These are phyloP conservation scores for Holacanthus passer DNA, from an alignment of 2,113 vertebrate genomes.

Conservation along the genomic window DNA sequence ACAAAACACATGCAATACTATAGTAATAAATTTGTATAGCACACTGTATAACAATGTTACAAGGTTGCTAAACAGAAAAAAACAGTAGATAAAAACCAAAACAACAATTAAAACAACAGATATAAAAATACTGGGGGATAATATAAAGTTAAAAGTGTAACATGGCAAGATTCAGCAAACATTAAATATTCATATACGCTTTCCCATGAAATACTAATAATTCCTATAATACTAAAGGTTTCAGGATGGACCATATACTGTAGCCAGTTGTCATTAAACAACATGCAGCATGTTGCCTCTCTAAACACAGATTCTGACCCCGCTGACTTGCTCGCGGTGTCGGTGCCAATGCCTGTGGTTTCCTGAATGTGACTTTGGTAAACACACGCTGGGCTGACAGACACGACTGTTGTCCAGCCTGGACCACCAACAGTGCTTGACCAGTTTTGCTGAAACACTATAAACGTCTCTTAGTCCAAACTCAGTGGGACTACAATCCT, in stretches of 20 bases:
- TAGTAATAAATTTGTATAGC: too few species aligned
- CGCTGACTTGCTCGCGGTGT: neutral
- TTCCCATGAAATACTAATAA: too few species aligned
- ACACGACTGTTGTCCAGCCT: neutral
- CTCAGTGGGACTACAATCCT: neutral
- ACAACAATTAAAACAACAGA: too few species aligned
- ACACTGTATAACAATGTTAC: too few species aligned
- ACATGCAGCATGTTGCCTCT: neutral
- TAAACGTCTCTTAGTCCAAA: neutral
- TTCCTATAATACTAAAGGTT: neutral
- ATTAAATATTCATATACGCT: too few species aligned
- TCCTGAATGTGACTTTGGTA: neutral
- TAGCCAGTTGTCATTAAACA: neutral
- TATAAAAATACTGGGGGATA: too few species aligned
- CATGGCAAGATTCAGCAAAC: too few species aligned
- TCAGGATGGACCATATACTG: neutral
- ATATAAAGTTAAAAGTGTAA: too few species aligned
- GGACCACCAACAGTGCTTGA: constrained; percentile 6
- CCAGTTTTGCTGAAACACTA: neutral
- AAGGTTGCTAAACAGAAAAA: too few species aligned
- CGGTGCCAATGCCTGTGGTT: neutral
- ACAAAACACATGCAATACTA: too few species aligned
- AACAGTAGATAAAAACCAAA: too few species aligned
- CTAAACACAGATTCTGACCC: constrained; percentile 4
- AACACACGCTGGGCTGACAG: neutral